Conservation (phyloP, 1,140 invertebrate genomes). For the Neodiprion lecontei region DNA sequence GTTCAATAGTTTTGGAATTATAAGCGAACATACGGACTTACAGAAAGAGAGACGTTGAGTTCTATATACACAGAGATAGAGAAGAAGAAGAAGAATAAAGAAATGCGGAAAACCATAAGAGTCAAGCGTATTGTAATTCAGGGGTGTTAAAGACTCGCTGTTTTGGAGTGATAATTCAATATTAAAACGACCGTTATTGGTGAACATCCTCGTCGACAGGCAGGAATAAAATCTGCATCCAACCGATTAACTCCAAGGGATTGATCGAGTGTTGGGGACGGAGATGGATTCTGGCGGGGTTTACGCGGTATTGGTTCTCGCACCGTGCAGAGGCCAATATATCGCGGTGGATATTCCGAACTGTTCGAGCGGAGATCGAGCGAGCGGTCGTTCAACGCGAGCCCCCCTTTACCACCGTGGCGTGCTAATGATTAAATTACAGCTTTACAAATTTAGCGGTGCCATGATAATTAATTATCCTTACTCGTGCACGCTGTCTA, state of each 20-base stretch:
- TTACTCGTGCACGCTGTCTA: not conserved
- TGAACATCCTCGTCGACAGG: no score
- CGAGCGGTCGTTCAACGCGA: not conserved
- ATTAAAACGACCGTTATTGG: no score
- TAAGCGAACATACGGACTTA: no score
- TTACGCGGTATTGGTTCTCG: not conserved
- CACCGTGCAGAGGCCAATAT: not conserved
- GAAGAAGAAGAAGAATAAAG: no score
- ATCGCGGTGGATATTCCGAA: not conserved
- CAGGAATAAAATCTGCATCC: not conserved
- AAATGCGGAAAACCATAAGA: no score
- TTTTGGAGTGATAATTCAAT: no score
- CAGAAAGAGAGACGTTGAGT: no score
- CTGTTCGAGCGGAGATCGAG: not conserved
- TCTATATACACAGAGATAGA: no score
- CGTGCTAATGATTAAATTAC: not conserved
- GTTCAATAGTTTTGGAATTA: no score
- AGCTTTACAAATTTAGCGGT: constrained; percentile 2
- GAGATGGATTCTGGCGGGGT: not conserved
- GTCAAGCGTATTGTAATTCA: no score
- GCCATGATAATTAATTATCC: not conserved
- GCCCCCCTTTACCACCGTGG: not conserved
- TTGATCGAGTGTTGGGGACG: not conserved
- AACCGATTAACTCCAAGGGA: not conserved
- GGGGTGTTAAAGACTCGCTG: no score